Conservation (phyloP, 2,888 invertebrate species). For the Deroplatys truncata region DNA sequence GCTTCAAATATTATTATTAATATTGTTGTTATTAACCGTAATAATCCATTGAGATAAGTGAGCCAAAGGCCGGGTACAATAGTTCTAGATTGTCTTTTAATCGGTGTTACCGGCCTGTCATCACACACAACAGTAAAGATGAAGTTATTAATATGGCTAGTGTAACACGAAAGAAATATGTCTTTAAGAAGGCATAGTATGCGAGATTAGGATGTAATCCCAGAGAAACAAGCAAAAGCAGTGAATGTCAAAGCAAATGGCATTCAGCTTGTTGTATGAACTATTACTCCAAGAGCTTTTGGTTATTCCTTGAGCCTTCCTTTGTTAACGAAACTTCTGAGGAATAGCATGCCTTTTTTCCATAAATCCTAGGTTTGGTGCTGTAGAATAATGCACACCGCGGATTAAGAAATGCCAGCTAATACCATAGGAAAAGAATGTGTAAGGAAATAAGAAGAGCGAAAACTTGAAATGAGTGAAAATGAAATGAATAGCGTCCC, state of each 20-base stretch:
- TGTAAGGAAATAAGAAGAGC: background rate
- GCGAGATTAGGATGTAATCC: background rate
- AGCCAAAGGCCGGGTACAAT: too few relatives aligned
- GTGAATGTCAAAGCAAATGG: background rate
- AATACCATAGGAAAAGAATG: background rate
- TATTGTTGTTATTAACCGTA: too few relatives aligned
- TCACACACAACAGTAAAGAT: background rate
- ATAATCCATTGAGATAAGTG: too few relatives aligned
- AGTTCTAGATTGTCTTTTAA: background rate
- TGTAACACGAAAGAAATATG: background rate
- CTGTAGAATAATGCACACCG: background rate
- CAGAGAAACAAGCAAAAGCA: background rate
- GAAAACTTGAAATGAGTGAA: slow-evolving; percentile 2
- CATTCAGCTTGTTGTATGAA: background rate
- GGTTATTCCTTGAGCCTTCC: background rate
- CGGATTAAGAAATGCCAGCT: background rate
- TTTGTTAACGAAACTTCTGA: background rate
- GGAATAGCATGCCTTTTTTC: background rate
- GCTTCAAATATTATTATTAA: too few relatives aligned
- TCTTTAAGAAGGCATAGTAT: background rate
- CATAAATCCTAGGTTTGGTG: background rate
- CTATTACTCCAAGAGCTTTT: background rate
- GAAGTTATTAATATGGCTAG: background rate
- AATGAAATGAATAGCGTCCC: background rate
- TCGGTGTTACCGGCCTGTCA: background rate